Base-by-base conservation (phyloP, 2,888 invertebrate genomes). In the Drosophila formosana region DNA sequence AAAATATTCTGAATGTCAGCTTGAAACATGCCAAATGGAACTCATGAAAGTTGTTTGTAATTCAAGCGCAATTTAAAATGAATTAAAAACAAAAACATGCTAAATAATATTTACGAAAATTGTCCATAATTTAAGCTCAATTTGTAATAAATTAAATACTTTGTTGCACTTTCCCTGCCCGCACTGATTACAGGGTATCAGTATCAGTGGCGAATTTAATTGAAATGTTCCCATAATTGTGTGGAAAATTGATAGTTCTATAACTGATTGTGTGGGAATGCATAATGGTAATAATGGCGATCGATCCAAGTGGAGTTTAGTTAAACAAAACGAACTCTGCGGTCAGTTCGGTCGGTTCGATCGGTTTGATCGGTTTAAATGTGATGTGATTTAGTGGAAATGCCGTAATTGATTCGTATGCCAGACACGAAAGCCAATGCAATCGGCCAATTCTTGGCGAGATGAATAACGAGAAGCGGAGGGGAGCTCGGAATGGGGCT, bases 371-470 rank as follows among this genome's bases (percentile, higher is more conserved):
- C 18, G 18, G 8, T 32, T 5, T 18, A 30, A 11, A 30, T 43
- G 18, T 18, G 28, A 30, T 7, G 11, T 43, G 6, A 53, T 30
- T 34, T 25, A 47, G 28, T 57, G 13, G 39, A 28, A 43, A 34
- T 28, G 49, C 37, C 39, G 37, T 47, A 53, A 62, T 41, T 34
- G 51, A 65, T 70, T 78, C 61, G 51, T 49, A 78, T 67, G 64
- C 76, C 11, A 43, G 41, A 34, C 78, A 79, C 78, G 80, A 65
- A 70, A 30, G 34, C 26, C 51, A 65, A 57, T 70, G 80, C 73
- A 78, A 80, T 73, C 65, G 30, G 72, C 23, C 64, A 65, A 75
- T 75, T 78, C 71, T 72, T 64, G 79, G 56, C 62, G 52, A 74
- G 71, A 78, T 78, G 64, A 18, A 18, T 18, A 18, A 18, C 18